These are phyloP conservation scores for Chromoteleia sp. DNA, from an alignment of 2,888 invertebrate species.

Conservation along the genomic window DNA sequence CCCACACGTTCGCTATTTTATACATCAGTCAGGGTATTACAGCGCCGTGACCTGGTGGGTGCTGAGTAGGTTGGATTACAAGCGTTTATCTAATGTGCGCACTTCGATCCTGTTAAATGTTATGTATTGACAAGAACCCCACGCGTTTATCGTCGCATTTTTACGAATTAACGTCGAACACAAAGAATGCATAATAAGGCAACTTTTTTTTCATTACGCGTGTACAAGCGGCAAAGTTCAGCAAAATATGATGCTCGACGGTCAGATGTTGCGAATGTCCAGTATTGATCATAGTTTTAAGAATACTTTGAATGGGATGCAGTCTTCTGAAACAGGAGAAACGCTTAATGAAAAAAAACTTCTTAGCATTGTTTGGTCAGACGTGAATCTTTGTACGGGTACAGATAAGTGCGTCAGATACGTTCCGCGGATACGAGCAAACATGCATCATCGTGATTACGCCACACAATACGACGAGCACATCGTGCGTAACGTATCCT, in stretches of 20 bases:
- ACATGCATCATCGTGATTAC: constrained; percentile 63
- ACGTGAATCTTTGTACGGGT: constrained; percentile 34
- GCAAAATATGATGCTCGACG: constrained; percentile 12
- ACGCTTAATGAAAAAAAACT: constrained; percentile 49
- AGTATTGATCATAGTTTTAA: too few relatives aligned
- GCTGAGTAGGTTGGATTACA: constrained; percentile 61
- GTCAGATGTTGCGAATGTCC: constrained; percentile 15
- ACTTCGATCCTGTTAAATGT: constrained; percentile 22
- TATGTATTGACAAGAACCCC: constrained; percentile 40
- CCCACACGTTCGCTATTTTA: constrained; percentile 79
- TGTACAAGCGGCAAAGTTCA: constrained; percentile 12
- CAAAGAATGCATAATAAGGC: constrained; percentile 30
- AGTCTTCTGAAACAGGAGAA: constrained; percentile 56
- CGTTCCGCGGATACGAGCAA: constrained; percentile 29
- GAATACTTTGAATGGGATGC: constrained; percentile 1
- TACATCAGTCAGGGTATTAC: constrained; percentile 67
- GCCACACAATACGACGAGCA: constrained; percentile 43
- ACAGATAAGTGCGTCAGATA: constrained; percentile 55
- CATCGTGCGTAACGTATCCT: constrained; percentile 38
- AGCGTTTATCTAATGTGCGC: constrained; percentile 26
- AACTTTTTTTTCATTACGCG: not conserved
- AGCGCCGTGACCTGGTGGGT: constrained; percentile 44
- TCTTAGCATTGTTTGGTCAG: constrained; percentile 47
- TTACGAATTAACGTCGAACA: constrained; percentile 5
- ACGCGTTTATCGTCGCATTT: constrained; percentile 22